Evolutionary conservation across 2,113 vertebrate species (phyloP).

Genomic region (Phyllopteryx taeniolatus): DNA sequence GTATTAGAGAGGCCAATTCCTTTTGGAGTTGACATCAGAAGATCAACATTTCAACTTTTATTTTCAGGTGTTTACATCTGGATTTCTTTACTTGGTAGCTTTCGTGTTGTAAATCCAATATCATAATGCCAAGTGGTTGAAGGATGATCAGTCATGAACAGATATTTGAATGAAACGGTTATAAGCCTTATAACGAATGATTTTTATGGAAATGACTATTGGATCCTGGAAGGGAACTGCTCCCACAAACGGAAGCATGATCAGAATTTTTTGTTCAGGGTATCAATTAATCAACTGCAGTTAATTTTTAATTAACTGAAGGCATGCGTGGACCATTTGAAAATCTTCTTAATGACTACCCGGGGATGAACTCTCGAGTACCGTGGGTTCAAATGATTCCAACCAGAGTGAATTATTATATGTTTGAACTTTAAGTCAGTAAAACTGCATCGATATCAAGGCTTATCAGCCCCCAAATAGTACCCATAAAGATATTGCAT

Average conservation of each 20-base stretch:
- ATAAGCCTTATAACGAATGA: constrained; percentile 6
- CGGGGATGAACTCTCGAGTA: constrained; percentile 42
- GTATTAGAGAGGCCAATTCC: no score
- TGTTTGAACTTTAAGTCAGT: constrained; percentile 52
- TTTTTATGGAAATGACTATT: constrained; percentile 33
- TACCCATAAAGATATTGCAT: constrained; percentile 17
- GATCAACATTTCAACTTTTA: not conserved
- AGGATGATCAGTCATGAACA: constrained; percentile 9
- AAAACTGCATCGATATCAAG: constrained; percentile 19
- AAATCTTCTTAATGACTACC: constrained; percentile 51
- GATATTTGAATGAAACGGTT: constrained; percentile 17
- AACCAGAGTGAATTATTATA: constrained; percentile 41
- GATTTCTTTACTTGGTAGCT: not conserved
- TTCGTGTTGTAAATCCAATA: not conserved
- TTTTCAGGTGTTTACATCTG: not conserved
- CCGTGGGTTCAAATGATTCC: constrained; percentile 35
- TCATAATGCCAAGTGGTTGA: not conserved
- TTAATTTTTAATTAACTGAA: constrained; percentile 56
- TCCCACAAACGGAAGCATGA: constrained; percentile 28
- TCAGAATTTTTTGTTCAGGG: constrained; percentile 34
- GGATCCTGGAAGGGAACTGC: constrained; percentile 22
- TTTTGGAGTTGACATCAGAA: not conserved
- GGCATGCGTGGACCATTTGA: constrained; percentile 45
- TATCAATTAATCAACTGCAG: constrained; percentile 57
- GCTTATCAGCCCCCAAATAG: constrained; percentile 18